Evolutionary conservation across 1,140 invertebrate genomes (phyloP).

Genomic region (Monomorium pharaonis): DNA sequence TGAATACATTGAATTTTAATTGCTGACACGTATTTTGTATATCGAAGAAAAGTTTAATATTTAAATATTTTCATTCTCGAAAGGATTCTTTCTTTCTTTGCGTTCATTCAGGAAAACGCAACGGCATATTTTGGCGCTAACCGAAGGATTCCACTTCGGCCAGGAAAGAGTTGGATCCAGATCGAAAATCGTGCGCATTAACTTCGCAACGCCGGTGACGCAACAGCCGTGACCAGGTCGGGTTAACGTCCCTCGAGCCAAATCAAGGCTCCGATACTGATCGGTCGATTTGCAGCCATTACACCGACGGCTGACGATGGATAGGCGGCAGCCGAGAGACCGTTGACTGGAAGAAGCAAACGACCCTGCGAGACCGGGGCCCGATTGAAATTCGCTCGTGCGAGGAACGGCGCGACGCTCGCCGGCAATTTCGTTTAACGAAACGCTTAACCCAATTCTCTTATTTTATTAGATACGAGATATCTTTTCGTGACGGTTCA

Average conservation of each 20-base stretch:
- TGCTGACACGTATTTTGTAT: not conserved
- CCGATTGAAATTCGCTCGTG: conserved; percentile 51
- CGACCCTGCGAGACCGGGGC: conserved; percentile 11
- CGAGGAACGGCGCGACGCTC: conserved; percentile 10
- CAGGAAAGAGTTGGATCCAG: not conserved
- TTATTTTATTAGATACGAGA: conserved; percentile 75
- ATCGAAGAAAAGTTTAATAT: not conserved
- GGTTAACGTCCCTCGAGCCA: conserved; percentile 46
- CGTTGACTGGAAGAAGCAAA: conserved; percentile 1
- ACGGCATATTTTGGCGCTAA: not conserved
- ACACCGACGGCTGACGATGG: conserved; percentile 16
- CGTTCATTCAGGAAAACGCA: not conserved
- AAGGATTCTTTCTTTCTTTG: not conserved
- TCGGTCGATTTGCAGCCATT: conserved; percentile 50
- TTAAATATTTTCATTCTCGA: not conserved
- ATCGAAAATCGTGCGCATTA: conserved; percentile 22
- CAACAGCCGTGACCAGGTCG: conserved; percentile 28
- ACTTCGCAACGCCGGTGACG: conserved; percentile 12
- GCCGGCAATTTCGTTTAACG: conserved; percentile 63
- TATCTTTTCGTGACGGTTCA: conserved; percentile 80
- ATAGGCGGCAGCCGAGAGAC: not conserved
- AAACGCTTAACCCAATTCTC: conserved; percentile 76
- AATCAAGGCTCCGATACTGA: conserved; percentile 44
- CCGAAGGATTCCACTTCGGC: not conserved
- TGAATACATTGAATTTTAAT: not conserved